Evolutionary conservation across 2,797 vertebrate genomes (phyloP), one percentile per base, ranked within the genome.

Genomic region (Lacerta viridis): DNA sequence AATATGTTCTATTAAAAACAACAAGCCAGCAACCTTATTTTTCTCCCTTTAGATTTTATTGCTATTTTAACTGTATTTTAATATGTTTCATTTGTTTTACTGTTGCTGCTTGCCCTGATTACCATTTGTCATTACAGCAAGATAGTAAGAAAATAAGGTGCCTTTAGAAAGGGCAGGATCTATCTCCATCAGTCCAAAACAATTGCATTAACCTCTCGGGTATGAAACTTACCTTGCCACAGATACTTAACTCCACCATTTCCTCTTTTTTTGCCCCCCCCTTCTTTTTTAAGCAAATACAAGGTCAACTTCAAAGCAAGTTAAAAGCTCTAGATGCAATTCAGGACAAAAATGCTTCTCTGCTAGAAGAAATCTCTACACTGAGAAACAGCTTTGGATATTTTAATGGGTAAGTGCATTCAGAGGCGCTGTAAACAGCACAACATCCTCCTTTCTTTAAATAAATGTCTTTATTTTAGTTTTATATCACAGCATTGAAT

Each of bases 371-470:
- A 88, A 84, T 46, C 27, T 27, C 61, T 39, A 88, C 93, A 6
- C 23, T 27, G 29, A 85, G 89, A 85, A 72, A 77, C 1, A 46
- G 88, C n/a, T 15, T 81, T 77, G 88, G 93, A 61, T 46, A 68
- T 61, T 55, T 71, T 72, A 87, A 89, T 2, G 91, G 84, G 96
- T 97, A 91, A 95, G 96, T 79, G 25, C 7, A n/a, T n/a, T 18
- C 17, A 61, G 59, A 61, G 59, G 59, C 0, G 18, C 59, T 61
- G 18, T 61, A 7, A 50, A 50, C 11, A 50, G 50, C 50, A 55
- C 50, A 55, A 1, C 50, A 50, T 50, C 50, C 50, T 55, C 50
- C 50, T 55, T 55, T 55, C 50, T 55, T 55, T 15, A 55, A 55
- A 15, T 55, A 55, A 55, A 55, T 55, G 50, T 55, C 11, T 50